Base-by-base conservation (phyloP, 2,888 invertebrate species). In the Cremastinae sp. region DNA sequence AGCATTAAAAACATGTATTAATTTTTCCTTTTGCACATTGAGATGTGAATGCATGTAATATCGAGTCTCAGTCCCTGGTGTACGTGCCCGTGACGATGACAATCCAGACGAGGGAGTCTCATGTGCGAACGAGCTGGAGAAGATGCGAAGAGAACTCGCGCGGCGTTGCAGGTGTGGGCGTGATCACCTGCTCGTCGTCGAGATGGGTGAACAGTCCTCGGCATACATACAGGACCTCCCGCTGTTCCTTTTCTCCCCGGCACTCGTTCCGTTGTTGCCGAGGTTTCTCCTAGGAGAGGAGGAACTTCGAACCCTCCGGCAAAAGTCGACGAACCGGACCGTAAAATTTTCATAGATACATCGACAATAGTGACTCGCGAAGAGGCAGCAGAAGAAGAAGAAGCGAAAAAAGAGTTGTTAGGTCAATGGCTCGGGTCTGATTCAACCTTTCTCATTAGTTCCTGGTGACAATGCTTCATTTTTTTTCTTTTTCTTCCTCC, bases 121-220 rank as follows among this genome's bases (percentile, higher is more conserved):
- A 49, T 20, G 41, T 56, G 49, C 43, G 61, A 65, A 73, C 43
- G 68, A 75, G 43, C 47, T 12, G 45, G 64, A 74, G 22, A 64
- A 75, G 59, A 75, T 64, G 49, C 65, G 51, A 56, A 16, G 47
- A 64, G 45, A 64, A 65, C 74, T 75, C 73, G 74, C 61, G 28
- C 28, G 28, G 28, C 28, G 74, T 69, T 72, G 81, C 83, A 82
- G 82, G 83, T 83, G 86, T 87, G 82, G 86, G 85, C 84, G 86
- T 83, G 84, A 86, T 87, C 87, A 87, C 86, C 87, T 87, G 87
- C 83, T 83, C 81, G 49, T 28, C 28, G 22, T 74, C 79, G 78
- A 66, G 73, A 74, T 59, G 80, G 58, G 68, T 71, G 58, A 74
- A 55, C 65, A 47, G 51, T 55, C 59, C 59, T 53, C 43, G 41